These are phyloP conservation scores for Acrossocheilus wenchowensis DNA, from an alignment of 2,797 vertebrate species.

Conservation along the genomic window DNA sequence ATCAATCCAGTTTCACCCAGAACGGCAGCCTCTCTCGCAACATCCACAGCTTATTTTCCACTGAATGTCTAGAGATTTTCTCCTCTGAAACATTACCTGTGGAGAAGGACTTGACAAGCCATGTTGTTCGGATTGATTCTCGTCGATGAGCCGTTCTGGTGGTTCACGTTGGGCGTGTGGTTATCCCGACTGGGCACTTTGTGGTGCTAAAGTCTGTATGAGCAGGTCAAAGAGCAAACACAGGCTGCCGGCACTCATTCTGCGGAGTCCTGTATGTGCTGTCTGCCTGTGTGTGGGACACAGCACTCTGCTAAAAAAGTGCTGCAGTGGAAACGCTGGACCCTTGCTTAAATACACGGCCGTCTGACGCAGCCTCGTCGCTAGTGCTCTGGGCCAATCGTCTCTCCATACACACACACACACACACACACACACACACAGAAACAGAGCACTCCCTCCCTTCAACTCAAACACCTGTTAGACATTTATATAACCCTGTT, in stretches of 20 bases:
- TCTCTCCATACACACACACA: conserved; percentile 21
- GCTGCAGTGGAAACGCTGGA: conserved; percentile 84
- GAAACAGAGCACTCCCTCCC: neutral
- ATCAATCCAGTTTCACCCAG: conserved; percentile 16
- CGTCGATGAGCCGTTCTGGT: conserved; percentile 39
- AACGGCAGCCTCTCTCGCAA: conserved; percentile 19
- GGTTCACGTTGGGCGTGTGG: conserved; percentile 42
- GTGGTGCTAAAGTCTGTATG: conserved; percentile 74
- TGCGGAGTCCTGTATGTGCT: conserved; percentile 67
- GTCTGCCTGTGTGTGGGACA: conserved; percentile 63
- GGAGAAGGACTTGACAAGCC: conserved; percentile 79
- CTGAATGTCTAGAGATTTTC: neutral
- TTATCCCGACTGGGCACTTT: conserved; percentile 82
- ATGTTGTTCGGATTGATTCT: conserved; percentile 66
- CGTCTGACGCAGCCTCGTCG: conserved; percentile 53
- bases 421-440: conserved; percentile 12
- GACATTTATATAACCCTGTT: conserved; percentile 57
- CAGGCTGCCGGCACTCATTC: conserved; percentile 75
- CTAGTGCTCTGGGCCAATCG: conserved; percentile 55
- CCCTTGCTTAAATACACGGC: conserved; percentile 60
- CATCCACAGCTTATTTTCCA: conserved; percentile 19
- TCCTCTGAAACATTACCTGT: conserved; percentile 70
- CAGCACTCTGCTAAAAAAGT: conserved; percentile 76
- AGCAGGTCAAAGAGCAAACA: conserved; percentile 71
- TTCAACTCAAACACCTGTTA: conserved; percentile 54